Evolutionary conservation across 1,140 invertebrate genomes (phyloP).

Genomic region (Drosophila prosaltans): DNA sequence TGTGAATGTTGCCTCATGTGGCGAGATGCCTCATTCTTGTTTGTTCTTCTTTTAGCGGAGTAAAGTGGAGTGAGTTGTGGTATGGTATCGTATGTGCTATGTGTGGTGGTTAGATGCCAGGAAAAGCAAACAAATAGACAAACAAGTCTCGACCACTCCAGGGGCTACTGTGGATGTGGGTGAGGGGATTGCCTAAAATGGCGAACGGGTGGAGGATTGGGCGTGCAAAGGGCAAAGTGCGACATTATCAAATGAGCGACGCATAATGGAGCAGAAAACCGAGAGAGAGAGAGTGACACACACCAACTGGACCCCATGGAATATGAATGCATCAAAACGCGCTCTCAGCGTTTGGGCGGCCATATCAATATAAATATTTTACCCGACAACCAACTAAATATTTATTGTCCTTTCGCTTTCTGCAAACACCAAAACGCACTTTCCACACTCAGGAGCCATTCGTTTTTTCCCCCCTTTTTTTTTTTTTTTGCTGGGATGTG

Average conservation of each 20-base stretch:
- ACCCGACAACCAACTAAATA: conserved; percentile 60
- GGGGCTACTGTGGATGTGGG: conserved; percentile 10
- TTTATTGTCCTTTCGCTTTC: conserved; percentile 65
- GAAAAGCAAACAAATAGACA: conserved; percentile 73
- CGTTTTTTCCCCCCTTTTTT: too few relatives aligned
- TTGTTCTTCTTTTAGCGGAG: conserved; percentile 8
- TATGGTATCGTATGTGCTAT: neutral
- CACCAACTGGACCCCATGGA: conserved; percentile 74
- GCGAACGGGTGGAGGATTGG: conserved; percentile 29
- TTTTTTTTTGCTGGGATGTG: neutral
- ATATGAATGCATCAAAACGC: conserved; percentile 66
- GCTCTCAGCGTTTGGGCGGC: neutral
- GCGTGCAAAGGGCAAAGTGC: conserved; percentile 44
- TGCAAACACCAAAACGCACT: conserved; percentile 74
- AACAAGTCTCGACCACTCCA: conserved; percentile 62
- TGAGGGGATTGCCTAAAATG: conserved; percentile 32
- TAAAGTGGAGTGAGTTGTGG: neutral
- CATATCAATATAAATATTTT: conserved; percentile 50
- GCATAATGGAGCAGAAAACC: conserved; percentile 60
- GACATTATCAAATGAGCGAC: conserved; percentile 70
- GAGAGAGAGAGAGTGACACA: neutral
- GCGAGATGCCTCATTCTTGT: conserved; percentile 25
- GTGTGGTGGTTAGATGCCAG: neutral
- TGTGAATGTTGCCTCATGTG: conserved; percentile 25
- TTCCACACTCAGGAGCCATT: conserved; percentile 20